Evolutionary conservation across 1,140 invertebrate genomes (phyloP).

Genomic region (Drosophila nannoptera): DNA sequence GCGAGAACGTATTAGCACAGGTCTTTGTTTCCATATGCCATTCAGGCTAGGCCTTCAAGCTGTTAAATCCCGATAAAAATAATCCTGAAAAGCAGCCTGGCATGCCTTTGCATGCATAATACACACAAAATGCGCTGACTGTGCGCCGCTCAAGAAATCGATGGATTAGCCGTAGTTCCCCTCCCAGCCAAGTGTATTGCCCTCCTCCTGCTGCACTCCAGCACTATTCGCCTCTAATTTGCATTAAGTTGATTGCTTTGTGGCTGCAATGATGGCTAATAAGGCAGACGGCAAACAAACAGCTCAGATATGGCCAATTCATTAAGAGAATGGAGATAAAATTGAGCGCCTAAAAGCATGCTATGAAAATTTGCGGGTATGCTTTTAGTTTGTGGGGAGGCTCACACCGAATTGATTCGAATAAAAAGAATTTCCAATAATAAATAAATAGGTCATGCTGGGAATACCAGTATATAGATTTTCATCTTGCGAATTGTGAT

Average conservation of each 20-base stretch:
- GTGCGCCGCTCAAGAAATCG: slow-evolving; percentile 52
- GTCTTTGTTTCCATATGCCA: slow-evolving; percentile 8
- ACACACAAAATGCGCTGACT: slow-evolving; percentile 29
- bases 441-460: too few relatives aligned
- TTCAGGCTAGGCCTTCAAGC: not conserved
- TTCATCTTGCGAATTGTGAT: too few relatives aligned
- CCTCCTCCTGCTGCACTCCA: slow-evolving; percentile 29
- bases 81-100: not conserved
- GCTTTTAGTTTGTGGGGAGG: not conserved
- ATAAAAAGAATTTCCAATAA: too few relatives aligned
- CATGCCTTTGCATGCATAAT: slow-evolving; percentile 8
- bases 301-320: too few relatives aligned
- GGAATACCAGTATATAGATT: too few relatives aligned
- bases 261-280: not conserved
- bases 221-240: not conserved
- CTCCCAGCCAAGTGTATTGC: slow-evolving; percentile 12
- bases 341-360: not conserved
- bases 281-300: too few relatives aligned
- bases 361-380: not conserved
- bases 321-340: not conserved
- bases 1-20: not conserved
- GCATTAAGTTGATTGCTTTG: slow-evolving; percentile 6
- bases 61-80: not conserved
- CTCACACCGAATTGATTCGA: too few relatives aligned
- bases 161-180: slow-evolving; percentile 47